A percentile compares a stretch with the other conserved stretches of the same genome.
Conservation (phyloP, 2,888 invertebrate species). For the Amiota communis region DNA sequence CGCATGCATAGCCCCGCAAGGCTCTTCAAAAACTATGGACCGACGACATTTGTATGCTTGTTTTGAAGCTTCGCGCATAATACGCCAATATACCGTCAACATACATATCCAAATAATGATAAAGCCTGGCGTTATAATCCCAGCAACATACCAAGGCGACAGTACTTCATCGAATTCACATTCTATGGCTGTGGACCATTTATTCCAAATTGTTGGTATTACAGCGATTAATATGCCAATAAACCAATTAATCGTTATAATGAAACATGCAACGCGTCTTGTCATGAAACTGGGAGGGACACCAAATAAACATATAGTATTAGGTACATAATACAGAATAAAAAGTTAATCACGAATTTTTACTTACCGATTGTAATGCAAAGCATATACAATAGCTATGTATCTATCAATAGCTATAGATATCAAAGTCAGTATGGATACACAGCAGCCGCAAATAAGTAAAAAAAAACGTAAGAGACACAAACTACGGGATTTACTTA, state of each 20-base stretch:
- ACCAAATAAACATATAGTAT: background rate
- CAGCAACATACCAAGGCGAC: constrained; percentile 73
- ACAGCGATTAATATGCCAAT: constrained; percentile 79
- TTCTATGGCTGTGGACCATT: constrained; percentile 77
- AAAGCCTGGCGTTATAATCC: constrained; percentile 81
- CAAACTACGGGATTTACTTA: constrained; percentile 77
- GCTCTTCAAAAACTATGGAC: constrained; percentile 74
- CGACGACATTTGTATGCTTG: constrained; percentile 81
- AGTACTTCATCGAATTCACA: constrained; percentile 83
- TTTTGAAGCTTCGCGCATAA: constrained; percentile 84
- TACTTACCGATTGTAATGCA: constrained; percentile 80
- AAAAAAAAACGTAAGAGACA: constrained; percentile 84
- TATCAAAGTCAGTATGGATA: constrained; percentile 85
- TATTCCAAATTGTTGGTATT: constrained; percentile 86
- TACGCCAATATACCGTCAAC: constrained; percentile 83
- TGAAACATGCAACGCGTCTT: constrained; percentile 77
- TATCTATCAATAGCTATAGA: constrained; percentile 87
- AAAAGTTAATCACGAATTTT: background rate
- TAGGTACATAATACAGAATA: no score
- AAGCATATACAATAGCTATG: constrained; percentile 85
- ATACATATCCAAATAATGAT: constrained; percentile 83
- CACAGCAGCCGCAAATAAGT: constrained; percentile 83
- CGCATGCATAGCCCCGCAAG: constrained; percentile 28
- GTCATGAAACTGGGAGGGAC: constrained; percentile 77
- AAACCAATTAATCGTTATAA: constrained; percentile 81